Evolutionary conservation across 2,797 vertebrate genomes (phyloP).

Genomic region (Nothura maculosa): DNA sequence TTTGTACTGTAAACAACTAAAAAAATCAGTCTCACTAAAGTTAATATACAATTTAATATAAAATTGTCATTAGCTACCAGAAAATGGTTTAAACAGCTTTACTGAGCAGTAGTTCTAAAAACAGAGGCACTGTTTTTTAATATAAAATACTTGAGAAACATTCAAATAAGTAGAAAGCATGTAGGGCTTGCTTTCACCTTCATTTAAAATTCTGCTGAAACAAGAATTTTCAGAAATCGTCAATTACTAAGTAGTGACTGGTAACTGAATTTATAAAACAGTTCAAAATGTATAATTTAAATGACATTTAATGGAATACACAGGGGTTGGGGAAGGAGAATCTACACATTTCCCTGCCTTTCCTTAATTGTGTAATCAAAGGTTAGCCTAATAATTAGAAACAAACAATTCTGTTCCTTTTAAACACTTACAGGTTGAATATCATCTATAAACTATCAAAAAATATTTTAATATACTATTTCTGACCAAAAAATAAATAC

Average conservation of each 20-base stretch:
- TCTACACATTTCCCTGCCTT: slow-evolving; percentile 85
- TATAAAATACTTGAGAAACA: slow-evolving; percentile 90
- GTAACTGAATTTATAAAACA: slow-evolving; percentile 84
- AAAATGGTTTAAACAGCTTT: slow-evolving; percentile 91
- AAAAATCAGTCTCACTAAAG: slow-evolving; percentile 85
- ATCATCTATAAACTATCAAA: slow-evolving; percentile 87
- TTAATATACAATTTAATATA: slow-evolving; percentile 90
- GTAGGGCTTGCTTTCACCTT: slow-evolving; percentile 82
- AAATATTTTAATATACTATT: slow-evolving; percentile 89
- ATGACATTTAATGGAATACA: slow-evolving; percentile 78
- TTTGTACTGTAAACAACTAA: slow-evolving; percentile 89
- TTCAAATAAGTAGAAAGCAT: slow-evolving; percentile 91
- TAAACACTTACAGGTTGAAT: slow-evolving; percentile 82
- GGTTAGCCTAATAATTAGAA: slow-evolving; percentile 84
- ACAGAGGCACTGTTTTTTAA: slow-evolving; percentile 92
- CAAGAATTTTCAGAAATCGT: slow-evolving; percentile 80
- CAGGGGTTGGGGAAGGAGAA: slow-evolving; percentile 76
- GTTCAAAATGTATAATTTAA: slow-evolving; percentile 82
- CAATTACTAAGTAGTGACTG: slow-evolving; percentile 81
- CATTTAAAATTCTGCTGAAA: slow-evolving; percentile 84
- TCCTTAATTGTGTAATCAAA: slow-evolving; percentile 82
- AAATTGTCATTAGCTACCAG: slow-evolving; percentile 91
- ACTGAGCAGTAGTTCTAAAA: slow-evolving; percentile 91
- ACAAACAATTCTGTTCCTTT: slow-evolving; percentile 81
- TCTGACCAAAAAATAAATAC: slow-evolving; percentile 87